Evolutionary conservation across 2,797 vertebrate genomes (phyloP).

Genomic region (Odontamblyopus rebecca): DNA sequence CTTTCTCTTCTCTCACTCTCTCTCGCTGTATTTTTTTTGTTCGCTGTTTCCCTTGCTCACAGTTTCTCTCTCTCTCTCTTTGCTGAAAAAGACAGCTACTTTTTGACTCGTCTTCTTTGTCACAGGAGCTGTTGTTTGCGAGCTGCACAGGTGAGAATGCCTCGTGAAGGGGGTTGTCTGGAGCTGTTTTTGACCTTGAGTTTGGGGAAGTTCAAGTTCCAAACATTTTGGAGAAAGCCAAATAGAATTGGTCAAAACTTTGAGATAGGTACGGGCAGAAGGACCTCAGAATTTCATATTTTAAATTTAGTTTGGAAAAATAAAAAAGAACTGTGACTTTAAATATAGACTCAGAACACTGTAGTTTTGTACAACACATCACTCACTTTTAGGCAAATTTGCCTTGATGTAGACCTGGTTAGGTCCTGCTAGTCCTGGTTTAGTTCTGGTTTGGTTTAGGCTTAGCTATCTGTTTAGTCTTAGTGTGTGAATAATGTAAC

Average conservation of each 20-base stretch:
- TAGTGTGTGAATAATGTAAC: too few relatives aligned
- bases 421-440: neutral
- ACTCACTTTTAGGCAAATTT: neutral
- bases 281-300: neutral
- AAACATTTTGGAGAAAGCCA: neutral
- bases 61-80: neutral
- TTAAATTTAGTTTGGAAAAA: neutral
- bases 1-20: neutral
- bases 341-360: neutral
- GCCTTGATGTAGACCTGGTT: neutral
- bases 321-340: neutral
- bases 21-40: neutral
- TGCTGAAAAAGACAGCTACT: conserved; percentile 33
- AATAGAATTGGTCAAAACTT: neutral
- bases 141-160: conserved; percentile 12
- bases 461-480: neutral
- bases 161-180: conserved; percentile 10
- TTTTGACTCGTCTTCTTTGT: conserved; percentile 31
- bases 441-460: neutral
- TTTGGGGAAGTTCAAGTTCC: conserved; percentile 9
- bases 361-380: neutral
- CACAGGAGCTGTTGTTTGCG: conserved; percentile 23
- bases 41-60: neutral
- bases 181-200: conserved; percentile 33
- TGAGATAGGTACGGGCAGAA: neutral